Percentiles rank a stretch among this genome's conserved stretches.
phyloP scores from a whole-genome alignment of 2,113 vertebrate genomes.

The Tragelaphus imberbis region DNA sequence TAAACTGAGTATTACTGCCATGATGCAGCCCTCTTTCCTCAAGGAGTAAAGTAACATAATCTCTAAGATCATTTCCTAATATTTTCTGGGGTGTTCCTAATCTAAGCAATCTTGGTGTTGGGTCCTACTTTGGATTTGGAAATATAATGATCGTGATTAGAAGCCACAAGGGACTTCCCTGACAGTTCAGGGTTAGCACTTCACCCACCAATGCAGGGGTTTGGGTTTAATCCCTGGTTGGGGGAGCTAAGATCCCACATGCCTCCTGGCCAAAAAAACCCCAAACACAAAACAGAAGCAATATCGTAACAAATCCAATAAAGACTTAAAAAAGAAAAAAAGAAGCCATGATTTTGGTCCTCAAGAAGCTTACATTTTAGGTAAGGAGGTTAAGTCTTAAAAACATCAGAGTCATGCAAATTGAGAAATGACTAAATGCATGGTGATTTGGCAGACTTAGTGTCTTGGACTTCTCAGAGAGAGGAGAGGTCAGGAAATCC shows the following conservation, averaged over 20 bases:
- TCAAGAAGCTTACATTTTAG: conserved; percentile 24
- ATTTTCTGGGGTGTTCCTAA: not conserved
- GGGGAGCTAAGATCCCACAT: not conserved
- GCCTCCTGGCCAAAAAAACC: not conserved
- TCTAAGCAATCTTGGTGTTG: not conserved
- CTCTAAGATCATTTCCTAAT: not conserved
- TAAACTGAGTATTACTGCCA: not conserved
- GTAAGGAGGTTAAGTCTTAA: not conserved
- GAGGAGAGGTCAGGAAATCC: not conserved
- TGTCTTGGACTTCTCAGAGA: not conserved
- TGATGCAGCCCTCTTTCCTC: not conserved
- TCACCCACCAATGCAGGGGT: not conserved
- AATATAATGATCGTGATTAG: not conserved
- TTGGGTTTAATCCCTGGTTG: not conserved
- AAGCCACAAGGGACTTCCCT: not conserved
- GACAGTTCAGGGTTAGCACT: not conserved
- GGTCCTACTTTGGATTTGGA: not conserved
- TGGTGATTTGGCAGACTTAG: not conserved
- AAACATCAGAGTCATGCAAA: not conserved
- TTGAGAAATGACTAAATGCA: not conserved
- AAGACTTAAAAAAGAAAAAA: not conserved
- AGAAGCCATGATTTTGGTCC: not conserved
- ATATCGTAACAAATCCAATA: not conserved
- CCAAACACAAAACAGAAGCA: not conserved
- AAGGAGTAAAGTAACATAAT: not conserved